These are phyloP conservation scores for Dilophus febrilis DNA, from an alignment of 2,888 invertebrate genomes.

Conservation along the genomic window DNA sequence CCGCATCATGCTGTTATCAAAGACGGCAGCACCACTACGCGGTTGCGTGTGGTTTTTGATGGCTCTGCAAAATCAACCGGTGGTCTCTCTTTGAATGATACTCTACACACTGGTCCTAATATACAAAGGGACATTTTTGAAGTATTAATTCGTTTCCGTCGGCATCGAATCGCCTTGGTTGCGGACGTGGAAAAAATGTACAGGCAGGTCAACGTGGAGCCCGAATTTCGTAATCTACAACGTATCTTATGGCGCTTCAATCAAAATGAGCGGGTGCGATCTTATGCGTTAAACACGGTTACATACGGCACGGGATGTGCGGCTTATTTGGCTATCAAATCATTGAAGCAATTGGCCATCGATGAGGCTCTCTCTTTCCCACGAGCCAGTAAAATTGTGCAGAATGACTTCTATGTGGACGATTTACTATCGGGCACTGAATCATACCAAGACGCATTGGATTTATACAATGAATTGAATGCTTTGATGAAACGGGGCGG, in stretches of 20 bases:
- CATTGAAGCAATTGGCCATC: constrained; percentile 9
- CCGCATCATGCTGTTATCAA: constrained; percentile 4
- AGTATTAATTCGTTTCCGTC: constrained; percentile 2
- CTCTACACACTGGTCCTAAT: constrained; percentile 6
- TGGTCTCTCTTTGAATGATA: constrained; percentile 6
- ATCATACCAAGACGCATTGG: constrained; percentile 6
- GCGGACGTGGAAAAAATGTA: constrained; percentile 10
- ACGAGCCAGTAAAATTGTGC: constrained; percentile 6
- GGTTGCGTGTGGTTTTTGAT: constrained; percentile 3
- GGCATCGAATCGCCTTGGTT: constrained; percentile 11
- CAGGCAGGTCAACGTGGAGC: constrained; percentile 3
- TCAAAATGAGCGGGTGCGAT: constrained; percentile 6
- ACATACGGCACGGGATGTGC: constrained; percentile 13
- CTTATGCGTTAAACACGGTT: constrained; percentile 11
- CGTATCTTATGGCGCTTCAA: constrained; percentile 10
- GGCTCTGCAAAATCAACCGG: not conserved
- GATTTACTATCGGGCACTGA: constrained; percentile 10
- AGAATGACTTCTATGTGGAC: constrained; percentile 12
- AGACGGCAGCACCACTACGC: constrained; percentile 1
- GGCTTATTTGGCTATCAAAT: constrained; percentile 12
- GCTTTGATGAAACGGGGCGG: constrained; percentile 8
- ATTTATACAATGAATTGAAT: constrained; percentile 9
- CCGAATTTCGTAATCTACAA: constrained; percentile 2
- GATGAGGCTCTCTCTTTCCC: constrained; percentile 6
- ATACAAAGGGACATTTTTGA: constrained; percentile 5